Conservation (phyloP, 1,140 invertebrate species). For the Drosophila truncata region DNA sequence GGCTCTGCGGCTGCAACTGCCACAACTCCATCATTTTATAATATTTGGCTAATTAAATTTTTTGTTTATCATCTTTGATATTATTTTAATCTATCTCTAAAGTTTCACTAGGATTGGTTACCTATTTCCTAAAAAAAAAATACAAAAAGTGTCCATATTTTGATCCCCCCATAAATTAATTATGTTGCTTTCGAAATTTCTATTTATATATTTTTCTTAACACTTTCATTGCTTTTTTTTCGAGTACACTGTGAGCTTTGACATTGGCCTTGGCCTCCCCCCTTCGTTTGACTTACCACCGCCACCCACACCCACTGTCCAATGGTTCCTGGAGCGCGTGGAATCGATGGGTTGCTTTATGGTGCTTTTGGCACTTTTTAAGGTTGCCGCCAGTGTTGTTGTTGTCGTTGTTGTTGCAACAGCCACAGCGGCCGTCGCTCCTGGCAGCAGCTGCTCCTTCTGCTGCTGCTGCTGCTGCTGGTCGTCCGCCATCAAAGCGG, state of each 20-base stretch:
- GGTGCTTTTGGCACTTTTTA: conserved; percentile 55
- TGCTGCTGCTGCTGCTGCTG: conserved; percentile 4
- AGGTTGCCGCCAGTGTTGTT: conserved; percentile 27
- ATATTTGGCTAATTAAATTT: no score
- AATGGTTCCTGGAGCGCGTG: conserved; percentile 60
- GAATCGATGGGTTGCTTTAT: conserved; percentile 63
- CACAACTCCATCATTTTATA: no score
- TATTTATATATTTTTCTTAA: neutral
- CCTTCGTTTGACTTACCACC: neutral
- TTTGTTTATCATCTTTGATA: no score
- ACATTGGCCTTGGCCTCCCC: conserved; percentile 9
- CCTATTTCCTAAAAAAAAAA: no score
- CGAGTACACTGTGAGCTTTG: neutral
- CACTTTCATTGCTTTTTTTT: neutral
- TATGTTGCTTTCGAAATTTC: no score
- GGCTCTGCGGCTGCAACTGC: no score
- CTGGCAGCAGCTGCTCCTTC: neutral
- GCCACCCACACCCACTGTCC: conserved; percentile 45
- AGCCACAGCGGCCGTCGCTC: conserved; percentile 2
- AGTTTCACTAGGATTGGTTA: no score
- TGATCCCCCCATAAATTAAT: no score
- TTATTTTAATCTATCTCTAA: no score
- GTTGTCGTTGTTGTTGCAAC: conserved; percentile 13
- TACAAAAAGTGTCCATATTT: no score
- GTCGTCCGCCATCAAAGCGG: conserved; percentile 21